Evolutionary conservation across 2,113 vertebrate species (phyloP), one percentile per base, ranked within the genome.

Genomic region (Megalops atlanticus): DNA sequence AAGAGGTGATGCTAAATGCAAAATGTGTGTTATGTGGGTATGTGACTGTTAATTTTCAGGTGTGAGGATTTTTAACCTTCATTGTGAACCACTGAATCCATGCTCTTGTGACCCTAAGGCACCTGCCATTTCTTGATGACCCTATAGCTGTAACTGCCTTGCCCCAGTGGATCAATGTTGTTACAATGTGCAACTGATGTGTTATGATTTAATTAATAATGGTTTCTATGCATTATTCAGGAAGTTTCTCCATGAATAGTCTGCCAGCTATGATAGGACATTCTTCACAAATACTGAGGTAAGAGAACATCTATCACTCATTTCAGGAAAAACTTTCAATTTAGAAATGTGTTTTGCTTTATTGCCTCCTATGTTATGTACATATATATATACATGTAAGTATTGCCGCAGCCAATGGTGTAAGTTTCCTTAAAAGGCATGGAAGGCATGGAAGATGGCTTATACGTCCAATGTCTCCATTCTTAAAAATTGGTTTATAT

Each of bases 251-350:
- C 5, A 72, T 15, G 7, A 15, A 76, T 12, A 36, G 71, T 58
- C 31, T 41, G 64, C 85, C 77, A 40, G 71, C 80, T 72, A 84
- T 71, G 36, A 36, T 40, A 82, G 80, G 64, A 54, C 16, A 71
- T 38, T 76, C 80, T 81, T 82, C 80, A 70, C 58, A 79, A n/a
- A 72, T 78, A 82, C 40, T 68, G 21, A 27, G 69, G 38, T 79
- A 49, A 79, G 40, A 24, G 58, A 10, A 24, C 36, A 76, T 81
- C 72, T 58, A 27, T 38, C 3, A 36, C 31, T 35, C 77, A 80
- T 77, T 85, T n/a, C n/a, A n/a, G n/a, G n/a, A n/a, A n/a, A n/a
- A n/a, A n/a, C n/a, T n/a, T n/a, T n/a, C n/a, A n/a, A n/a, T n/a
- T n/a, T 73, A 76, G 33, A 21, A 64, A 70, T 80, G 77, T 80